phyloP scores from a whole-genome alignment of 2,888 invertebrate genomes.

The Teleiodes luculella region DNA sequence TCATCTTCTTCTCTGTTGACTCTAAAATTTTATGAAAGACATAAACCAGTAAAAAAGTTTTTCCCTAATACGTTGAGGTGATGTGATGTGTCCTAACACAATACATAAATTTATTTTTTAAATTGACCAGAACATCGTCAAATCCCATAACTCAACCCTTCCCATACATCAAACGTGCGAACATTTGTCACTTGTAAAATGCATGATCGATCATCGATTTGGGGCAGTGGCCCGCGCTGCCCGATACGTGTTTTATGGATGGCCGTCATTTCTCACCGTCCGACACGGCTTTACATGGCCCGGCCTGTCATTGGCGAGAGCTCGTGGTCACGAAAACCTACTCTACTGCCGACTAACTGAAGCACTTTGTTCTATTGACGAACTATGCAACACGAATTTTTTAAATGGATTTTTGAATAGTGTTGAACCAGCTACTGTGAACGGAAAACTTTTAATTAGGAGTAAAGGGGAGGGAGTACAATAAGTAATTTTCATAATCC shows the following conservation, averaged over 20 bases:
- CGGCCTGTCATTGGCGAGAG: not conserved
- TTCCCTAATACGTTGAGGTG: not conserved
- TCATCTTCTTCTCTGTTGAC: too few species aligned
- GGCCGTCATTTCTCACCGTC: constrained; percentile 54
- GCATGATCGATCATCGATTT: constrained; percentile 42
- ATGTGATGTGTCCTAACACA: not conserved
- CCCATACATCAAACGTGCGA: constrained; percentile 20
- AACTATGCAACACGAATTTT: constrained; percentile 8
- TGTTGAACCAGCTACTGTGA: not conserved
- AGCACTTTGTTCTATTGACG: constrained; percentile 17
- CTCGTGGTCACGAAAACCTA: not conserved
- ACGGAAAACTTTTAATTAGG: not conserved
- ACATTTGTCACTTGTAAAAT: constrained; percentile 11
- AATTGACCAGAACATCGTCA: not conserved
- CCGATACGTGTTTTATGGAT: constrained; percentile 50
- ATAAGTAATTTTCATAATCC: constrained; percentile 36
- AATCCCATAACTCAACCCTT: constrained; percentile 10
- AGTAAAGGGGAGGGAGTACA: not conserved
- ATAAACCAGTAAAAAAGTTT: too few species aligned
- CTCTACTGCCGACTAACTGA: constrained; percentile 39
- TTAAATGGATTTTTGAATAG: not conserved
- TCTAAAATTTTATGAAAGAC: too few species aligned
- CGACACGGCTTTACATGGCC: constrained; percentile 26
- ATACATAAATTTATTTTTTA: not conserved
- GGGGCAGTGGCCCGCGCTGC: constrained; percentile 29